These are phyloP conservation scores for Argentina silus DNA, from an alignment of 2,797 vertebrate genomes.

Conservation along the genomic window DNA sequence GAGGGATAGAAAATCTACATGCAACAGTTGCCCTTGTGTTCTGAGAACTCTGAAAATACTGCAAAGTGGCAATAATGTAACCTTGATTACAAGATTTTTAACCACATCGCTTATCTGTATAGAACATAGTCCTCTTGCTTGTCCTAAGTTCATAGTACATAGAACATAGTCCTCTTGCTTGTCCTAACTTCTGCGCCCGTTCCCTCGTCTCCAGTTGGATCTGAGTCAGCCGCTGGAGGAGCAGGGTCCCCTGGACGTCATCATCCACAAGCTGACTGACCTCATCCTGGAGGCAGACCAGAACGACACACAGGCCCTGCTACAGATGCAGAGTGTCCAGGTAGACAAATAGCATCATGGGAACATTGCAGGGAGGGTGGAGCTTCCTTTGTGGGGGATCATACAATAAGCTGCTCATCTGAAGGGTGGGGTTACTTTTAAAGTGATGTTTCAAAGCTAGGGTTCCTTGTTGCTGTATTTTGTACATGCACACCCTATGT, in stretches of 20 bases:
- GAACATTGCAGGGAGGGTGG: not conserved
- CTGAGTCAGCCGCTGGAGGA: constrained; percentile 93
- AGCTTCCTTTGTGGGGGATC: not conserved
- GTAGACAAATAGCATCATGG: constrained; percentile 64
- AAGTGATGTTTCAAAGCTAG: too few relatives aligned
- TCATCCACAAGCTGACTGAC: constrained; percentile 98
- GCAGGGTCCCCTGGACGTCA: constrained; percentile 95
- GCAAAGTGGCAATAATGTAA: too few relatives aligned
- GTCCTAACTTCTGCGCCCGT: constrained; percentile 25
- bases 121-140: not conserved
- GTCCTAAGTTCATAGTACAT: not conserved
- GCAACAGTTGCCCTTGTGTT: too few relatives aligned
- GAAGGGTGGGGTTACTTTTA: not conserved
- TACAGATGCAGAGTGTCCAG: constrained; percentile 94
- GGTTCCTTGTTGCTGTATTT: too few relatives aligned
- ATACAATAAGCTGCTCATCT: not conserved
- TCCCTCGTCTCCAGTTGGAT: constrained; percentile 81
- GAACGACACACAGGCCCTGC: constrained; percentile 91
- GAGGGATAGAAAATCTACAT: too few relatives aligned
- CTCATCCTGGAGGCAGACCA: constrained; percentile 97
- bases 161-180: not conserved
- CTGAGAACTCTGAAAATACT: too few relatives aligned
- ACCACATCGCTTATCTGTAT: too few relatives aligned
- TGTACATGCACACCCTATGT: too few relatives aligned
- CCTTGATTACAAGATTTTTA: too few relatives aligned